phyloP scores from a whole-genome alignment of 2,797 vertebrate genomes.

The Cyprinodon diabolis region DNA sequence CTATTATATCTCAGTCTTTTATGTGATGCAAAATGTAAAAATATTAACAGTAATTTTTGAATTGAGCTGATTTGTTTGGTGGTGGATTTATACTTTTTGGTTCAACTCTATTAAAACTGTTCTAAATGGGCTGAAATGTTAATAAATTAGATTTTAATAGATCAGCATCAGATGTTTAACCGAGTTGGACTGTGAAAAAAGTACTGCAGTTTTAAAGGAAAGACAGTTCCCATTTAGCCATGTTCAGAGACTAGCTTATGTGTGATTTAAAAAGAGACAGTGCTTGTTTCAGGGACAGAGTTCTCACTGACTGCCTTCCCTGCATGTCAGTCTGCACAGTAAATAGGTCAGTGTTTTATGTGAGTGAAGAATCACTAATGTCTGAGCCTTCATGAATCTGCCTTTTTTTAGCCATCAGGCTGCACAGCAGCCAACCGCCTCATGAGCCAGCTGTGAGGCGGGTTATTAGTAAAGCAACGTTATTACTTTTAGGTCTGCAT shows the following conservation, averaged over 20 bases:
- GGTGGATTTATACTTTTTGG: slow-evolving; percentile 16
- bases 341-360: slow-evolving; percentile 78
- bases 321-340: slow-evolving; percentile 55
- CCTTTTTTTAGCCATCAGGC: slow-evolving; percentile 44
- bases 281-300: slow-evolving; percentile 57
- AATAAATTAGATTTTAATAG: slow-evolving; percentile 11
- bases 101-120: slow-evolving; percentile 18
- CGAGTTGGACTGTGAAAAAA: background rate
- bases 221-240: slow-evolving; percentile 31
- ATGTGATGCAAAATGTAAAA: slow-evolving; percentile 65
- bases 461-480: slow-evolving; percentile 29
- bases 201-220: slow-evolving; percentile 8
- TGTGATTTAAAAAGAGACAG: slow-evolving; percentile 58
- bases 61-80: slow-evolving; percentile 20
- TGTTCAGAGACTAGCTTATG: slow-evolving; percentile 29
- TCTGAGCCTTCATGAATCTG: slow-evolving; percentile 57
- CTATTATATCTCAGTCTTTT: slow-evolving; percentile 69
- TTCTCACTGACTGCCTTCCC: slow-evolving; percentile 45
- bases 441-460: slow-evolving; percentile 27
- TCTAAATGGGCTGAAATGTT: slow-evolving; percentile 16
- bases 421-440: slow-evolving; percentile 21
- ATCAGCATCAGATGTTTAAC: slow-evolving; percentile 16
- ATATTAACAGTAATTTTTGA: slow-evolving; percentile 52
- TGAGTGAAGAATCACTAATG: slow-evolving; percentile 58
- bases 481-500: slow-evolving; percentile 11